Evolutionary conservation across 2,113 vertebrate species (phyloP).

Genomic region (Paralichthys olivaceus): DNA sequence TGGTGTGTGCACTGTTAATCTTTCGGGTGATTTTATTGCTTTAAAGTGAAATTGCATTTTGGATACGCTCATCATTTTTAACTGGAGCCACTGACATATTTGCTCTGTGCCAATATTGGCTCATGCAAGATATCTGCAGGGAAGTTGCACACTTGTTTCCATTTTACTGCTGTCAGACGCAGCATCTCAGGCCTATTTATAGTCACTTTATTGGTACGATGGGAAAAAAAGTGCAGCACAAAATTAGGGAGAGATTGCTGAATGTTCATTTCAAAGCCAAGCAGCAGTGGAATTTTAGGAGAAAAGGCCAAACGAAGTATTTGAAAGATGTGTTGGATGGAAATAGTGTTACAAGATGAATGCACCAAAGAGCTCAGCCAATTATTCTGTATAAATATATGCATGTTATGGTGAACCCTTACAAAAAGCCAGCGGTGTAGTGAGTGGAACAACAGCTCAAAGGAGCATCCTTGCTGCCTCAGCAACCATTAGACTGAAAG

Average conservation of each 20-base stretch:
- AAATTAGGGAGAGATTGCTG: neutral
- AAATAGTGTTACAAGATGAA: neutral
- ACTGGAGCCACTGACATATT: conserved; percentile 14
- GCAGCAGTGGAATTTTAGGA: neutral
- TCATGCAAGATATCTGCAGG: conserved; percentile 25
- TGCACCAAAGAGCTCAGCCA: neutral
- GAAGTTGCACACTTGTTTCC: conserved; percentile 31
- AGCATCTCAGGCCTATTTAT: conserved; percentile 41
- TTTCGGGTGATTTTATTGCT: conserved; percentile 31
- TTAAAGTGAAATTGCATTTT: conserved; percentile 28
- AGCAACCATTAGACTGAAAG: neutral
- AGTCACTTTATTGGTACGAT: conserved; percentile 12
- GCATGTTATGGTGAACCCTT: neutral
- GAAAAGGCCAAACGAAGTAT: neutral
- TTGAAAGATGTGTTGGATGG: neutral
- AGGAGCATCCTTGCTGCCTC: neutral
- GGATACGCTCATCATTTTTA: conserved; percentile 37
- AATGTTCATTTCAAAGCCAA: neutral
- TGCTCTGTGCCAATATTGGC: conserved; percentile 39
- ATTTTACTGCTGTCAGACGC: conserved; percentile 22
- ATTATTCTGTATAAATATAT: neutral
- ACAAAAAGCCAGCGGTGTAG: neutral
- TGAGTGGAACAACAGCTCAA: neutral
- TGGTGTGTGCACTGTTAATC: conserved; percentile 23
- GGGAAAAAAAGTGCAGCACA: neutral